Evolutionary conservation across 2,113 vertebrate genomes (phyloP).

Genomic region (Hemicordylus capensis): DNA sequence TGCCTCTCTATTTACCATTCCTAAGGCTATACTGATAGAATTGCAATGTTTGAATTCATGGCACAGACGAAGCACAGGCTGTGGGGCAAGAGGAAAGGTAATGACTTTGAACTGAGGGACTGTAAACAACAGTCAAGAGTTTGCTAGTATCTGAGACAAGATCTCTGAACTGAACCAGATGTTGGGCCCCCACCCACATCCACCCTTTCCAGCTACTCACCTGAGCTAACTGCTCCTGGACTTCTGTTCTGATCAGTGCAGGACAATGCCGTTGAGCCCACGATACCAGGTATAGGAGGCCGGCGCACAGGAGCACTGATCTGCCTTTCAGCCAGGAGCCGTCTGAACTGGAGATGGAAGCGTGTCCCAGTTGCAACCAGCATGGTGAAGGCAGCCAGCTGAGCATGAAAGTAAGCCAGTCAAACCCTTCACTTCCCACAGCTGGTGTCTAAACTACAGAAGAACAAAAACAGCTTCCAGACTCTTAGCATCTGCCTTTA

Average conservation of each 20-base stretch:
- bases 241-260: not conserved
- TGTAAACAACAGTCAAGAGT: not conserved
- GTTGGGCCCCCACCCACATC: no score
- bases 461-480: not conserved
- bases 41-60: not conserved
- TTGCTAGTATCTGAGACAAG: not conserved
- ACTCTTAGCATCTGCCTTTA: not conserved
- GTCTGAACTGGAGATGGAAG: not conserved
- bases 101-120: not conserved
- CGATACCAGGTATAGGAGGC: not conserved
- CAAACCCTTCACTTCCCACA: not conserved
- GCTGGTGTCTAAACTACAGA: not conserved
- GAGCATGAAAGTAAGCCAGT: rapidly evolving
- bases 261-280: not conserved
- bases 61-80: not conserved
- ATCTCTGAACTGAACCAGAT: no score
- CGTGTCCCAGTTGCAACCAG: not conserved
- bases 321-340: not conserved
- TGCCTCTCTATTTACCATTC: no score
- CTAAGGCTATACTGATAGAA: no score
- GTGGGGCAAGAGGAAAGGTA: no score
- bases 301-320: not conserved
- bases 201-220: slow-evolving; percentile 26
- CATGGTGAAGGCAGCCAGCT: slow-evolving; percentile 20
- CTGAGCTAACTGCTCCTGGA: not conserved